Conservation (phyloP, 92 coral and sea anemone species). For the Parazoanthus atlanticus region DNA sequence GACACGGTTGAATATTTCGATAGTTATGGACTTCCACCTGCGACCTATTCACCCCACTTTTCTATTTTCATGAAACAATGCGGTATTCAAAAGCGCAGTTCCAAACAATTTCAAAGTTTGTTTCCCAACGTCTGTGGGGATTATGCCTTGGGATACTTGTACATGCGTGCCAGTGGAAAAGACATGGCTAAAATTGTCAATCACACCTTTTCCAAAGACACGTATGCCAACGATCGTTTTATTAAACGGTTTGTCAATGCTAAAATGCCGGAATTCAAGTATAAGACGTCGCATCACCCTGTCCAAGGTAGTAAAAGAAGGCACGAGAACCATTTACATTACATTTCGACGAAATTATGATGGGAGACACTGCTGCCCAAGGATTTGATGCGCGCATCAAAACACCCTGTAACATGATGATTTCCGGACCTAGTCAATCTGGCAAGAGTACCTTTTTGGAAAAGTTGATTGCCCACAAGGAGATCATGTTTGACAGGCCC, state of each 20-base stretch:
- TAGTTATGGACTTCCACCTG: neutral
- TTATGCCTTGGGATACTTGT: neutral
- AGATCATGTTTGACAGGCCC: constrained; percentile 1
- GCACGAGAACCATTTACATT: neutral
- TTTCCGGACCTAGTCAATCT: constrained; percentile 2
- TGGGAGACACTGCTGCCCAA: too few relatives aligned
- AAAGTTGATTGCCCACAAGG: neutral
- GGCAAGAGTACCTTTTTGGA: constrained; percentile 15
- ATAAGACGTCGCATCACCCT: neutral
- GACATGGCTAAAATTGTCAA: neutral
- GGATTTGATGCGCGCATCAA: neutral
- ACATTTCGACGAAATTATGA: neutral
- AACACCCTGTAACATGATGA: neutral
- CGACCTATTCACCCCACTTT: neutral
- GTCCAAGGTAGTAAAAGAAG: neutral
- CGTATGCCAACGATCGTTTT: neutral
- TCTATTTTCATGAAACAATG: too few relatives aligned
- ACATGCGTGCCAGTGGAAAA: neutral
- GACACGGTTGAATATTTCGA: neutral
- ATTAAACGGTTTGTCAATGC: neutral
- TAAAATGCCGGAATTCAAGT: neutral
- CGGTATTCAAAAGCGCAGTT: too few relatives aligned
- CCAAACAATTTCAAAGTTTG: too few relatives aligned
- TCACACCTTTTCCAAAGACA: neutral
- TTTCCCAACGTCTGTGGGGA: too few relatives aligned